Evolutionary conservation across 2,888 invertebrate genomes (phyloP).

Genomic region (Leptopilina myrica): DNA sequence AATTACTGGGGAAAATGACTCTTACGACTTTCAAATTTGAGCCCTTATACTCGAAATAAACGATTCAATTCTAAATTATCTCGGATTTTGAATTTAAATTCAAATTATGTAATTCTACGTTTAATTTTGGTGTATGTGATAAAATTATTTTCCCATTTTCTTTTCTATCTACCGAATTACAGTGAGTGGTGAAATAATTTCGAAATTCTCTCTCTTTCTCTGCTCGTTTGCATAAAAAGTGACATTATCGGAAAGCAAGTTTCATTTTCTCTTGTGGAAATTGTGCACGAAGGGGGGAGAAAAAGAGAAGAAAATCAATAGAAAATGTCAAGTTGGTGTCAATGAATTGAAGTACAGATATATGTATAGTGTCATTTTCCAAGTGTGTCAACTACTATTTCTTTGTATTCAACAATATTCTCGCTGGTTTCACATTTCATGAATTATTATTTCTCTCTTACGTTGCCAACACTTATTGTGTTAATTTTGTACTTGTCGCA

Average conservation of each 20-base stretch:
- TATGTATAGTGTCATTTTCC: not conserved
- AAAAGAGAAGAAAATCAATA: not conserved
- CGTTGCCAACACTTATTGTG: not conserved
- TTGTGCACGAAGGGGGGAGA: not conserved
- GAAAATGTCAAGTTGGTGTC: constrained; percentile 11
- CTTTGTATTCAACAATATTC: constrained; percentile 11
- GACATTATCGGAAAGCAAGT: not conserved
- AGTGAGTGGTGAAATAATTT: not conserved
- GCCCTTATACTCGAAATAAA: too few species aligned
- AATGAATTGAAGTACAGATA: not conserved
- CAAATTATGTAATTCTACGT: too few species aligned
- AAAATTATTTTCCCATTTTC: too few species aligned
- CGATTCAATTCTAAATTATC: too few species aligned
- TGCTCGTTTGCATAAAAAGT: not conserved
- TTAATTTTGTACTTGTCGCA: constrained; percentile 3
- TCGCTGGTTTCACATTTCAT: not conserved
- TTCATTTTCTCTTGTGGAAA: not conserved
- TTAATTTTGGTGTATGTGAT: too few species aligned
- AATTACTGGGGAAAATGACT: too few species aligned
- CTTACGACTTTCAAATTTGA: too few species aligned
- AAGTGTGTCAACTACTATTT: constrained; percentile 7
- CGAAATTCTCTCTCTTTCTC: too few species aligned
- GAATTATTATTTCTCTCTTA: not conserved
- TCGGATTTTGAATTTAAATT: too few species aligned
- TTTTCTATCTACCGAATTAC: not conserved